phyloP scores from a whole-genome alignment of 1,140 invertebrate genomes.

The Fopius arisanus region DNA sequence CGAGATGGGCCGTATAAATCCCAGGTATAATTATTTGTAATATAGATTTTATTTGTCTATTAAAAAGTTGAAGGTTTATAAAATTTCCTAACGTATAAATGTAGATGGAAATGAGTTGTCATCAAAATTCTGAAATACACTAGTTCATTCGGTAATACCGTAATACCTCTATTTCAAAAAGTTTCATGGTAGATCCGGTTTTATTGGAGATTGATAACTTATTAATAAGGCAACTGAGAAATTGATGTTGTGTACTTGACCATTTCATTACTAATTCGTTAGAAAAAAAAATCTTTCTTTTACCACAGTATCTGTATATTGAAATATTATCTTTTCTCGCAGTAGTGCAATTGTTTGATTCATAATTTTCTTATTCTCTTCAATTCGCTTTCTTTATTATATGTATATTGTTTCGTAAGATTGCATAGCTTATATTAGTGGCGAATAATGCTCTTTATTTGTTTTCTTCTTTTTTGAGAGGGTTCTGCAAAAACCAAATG shows the following conservation, averaged over 20 bases:
- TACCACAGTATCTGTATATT: conserved; percentile 1
- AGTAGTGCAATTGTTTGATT: conserved; percentile 7
- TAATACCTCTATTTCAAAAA: too few relatives aligned
- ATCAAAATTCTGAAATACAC: too few relatives aligned
- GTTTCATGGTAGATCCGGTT: too few relatives aligned
- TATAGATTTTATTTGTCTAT: too few relatives aligned
- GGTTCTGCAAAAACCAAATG: not conserved
- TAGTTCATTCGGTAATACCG: too few relatives aligned
- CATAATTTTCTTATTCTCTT: not conserved
- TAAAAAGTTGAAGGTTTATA: too few relatives aligned
- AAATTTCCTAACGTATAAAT: too few relatives aligned
- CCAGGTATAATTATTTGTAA: too few relatives aligned
- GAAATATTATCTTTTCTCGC: not conserved
- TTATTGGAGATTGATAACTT: too few relatives aligned
- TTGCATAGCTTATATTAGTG: not conserved
- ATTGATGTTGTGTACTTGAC: not conserved
- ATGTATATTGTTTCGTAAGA: not conserved
- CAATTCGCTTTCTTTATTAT: not conserved
- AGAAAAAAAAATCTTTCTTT: conserved; percentile 1
- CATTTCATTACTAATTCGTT: not conserved
- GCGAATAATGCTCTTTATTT: not conserved
- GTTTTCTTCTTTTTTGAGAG: not conserved
- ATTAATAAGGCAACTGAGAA: not conserved
- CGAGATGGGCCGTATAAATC: too few relatives aligned
- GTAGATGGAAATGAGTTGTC: too few relatives aligned